Evolutionary conservation across 23 tunicate genomes (phyloP).

Genomic region (Diplosoma virens): DNA sequence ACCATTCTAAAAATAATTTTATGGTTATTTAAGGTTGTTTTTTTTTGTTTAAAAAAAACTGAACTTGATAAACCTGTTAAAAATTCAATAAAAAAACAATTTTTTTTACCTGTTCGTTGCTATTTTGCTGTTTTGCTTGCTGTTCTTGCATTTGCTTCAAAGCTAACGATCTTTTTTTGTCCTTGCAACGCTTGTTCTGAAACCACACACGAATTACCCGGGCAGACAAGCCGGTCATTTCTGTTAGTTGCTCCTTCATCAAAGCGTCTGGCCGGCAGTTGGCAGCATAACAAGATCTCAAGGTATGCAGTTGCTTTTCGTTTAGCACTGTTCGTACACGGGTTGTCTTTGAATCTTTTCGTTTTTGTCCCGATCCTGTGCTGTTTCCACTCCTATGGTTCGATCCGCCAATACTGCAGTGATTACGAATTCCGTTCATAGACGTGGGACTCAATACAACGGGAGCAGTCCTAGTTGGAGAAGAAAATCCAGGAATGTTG

Average conservation of each 20-base stretch:
- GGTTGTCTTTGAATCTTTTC: slow-evolving; percentile 83
- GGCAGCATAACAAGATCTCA: slow-evolving; percentile 85
- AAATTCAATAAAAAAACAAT: too few species aligned
- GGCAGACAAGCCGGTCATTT: slow-evolving; percentile 91
- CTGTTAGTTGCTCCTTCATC: slow-evolving; percentile 97
- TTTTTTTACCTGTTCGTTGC: slow-evolving; percentile 64
- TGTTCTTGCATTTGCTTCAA: slow-evolving; percentile 95
- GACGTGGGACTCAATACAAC: slow-evolving; percentile 37
- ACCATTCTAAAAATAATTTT: slow-evolving; percentile 15
- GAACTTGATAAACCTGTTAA: not conserved
- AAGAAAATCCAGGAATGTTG: slow-evolving; percentile 31
- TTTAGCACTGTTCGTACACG: slow-evolving; percentile 95
- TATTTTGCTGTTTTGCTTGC: slow-evolving; percentile 71
- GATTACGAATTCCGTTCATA: slow-evolving; percentile 22
- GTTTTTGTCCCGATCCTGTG: slow-evolving; percentile 21
- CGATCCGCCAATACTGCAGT: not conserved
- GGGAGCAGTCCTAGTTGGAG: slow-evolving; percentile 4
- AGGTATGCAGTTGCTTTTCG: slow-evolving; percentile 92
- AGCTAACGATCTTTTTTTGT: slow-evolving; percentile 85
- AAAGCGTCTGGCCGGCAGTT: slow-evolving; percentile 96
- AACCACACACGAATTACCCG: slow-evolving; percentile 99
- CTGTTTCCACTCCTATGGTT: not conserved
- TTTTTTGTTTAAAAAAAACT: too few species aligned
- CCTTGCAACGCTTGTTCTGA: slow-evolving; percentile 97
- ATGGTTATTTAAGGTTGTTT: too few species aligned